These are phyloP conservation scores for Chelonus formosanus DNA, from an alignment of 2,888 invertebrate species.

Conservation along the genomic window DNA sequence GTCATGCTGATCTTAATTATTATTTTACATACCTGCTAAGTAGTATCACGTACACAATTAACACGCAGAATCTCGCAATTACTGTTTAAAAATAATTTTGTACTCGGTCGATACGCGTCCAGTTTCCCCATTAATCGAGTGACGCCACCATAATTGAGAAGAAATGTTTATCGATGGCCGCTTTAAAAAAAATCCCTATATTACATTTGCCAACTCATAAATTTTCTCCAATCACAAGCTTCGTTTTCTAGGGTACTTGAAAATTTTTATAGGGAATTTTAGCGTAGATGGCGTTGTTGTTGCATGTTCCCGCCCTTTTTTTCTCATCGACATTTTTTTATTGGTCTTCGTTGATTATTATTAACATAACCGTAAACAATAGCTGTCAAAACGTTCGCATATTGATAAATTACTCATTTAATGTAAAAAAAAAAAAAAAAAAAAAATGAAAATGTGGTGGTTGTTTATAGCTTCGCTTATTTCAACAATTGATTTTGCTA, in stretches of 20 bases:
- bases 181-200: conserved; percentile 7
- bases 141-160: conserved; percentile 46
- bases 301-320: conserved; percentile 16
- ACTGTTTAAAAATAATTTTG: conserved; percentile 43
- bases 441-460: conserved; percentile 44
- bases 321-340: background rate
- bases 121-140: conserved; percentile 46
- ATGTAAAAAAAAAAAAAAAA: background rate
- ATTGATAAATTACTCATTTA: background rate
- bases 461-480: conserved; percentile 43
- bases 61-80: conserved; percentile 20
- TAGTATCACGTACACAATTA: conserved; percentile 1
- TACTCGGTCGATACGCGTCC: conserved; percentile 59
- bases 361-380: background rate
- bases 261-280: conserved; percentile 14
- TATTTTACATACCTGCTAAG: conserved; percentile 20
- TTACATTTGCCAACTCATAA: conserved; percentile 5
- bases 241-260: conserved; percentile 13
- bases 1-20: background rate
- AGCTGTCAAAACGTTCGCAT: background rate
- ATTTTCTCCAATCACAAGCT: conserved; percentile 33
- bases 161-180: conserved; percentile 34
- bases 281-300: conserved; percentile 11
- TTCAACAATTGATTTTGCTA: conserved; percentile 41
- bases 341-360: background rate